These are phyloP conservation scores for Orbicella faveolata DNA, from an alignment of 64 coral and sea anemone species.

Conservation along the genomic window DNA sequence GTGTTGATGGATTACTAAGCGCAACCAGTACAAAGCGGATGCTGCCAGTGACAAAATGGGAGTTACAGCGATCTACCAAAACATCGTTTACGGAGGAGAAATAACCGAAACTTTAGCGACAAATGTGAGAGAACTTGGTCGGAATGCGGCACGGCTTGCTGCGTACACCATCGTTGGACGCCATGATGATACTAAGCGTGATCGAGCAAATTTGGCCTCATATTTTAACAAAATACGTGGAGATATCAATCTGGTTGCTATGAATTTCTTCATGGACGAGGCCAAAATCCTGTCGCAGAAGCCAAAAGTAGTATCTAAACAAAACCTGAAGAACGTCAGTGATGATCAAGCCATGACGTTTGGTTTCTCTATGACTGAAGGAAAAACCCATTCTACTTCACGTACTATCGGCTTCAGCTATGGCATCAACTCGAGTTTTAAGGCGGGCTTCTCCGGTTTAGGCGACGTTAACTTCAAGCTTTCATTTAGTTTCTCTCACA, in stretches of 20 bases:
- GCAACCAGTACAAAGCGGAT: background rate
- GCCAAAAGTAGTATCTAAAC: background rate
- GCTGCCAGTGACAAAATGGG: background rate
- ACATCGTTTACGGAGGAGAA: background rate
- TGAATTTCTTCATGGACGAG: slow-evolving; percentile 7
- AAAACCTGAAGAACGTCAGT: background rate
- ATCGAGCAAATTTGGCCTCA: background rate
- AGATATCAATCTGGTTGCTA: background rate
- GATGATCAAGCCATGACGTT: background rate
- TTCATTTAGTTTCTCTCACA: background rate
- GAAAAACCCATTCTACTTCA: background rate
- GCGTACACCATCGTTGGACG: background rate
- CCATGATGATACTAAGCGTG: background rate
- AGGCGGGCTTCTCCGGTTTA: background rate
- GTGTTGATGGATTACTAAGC: background rate
- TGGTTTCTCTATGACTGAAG: background rate
- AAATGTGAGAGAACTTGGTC: background rate
- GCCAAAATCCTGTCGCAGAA: slow-evolving; percentile 1
- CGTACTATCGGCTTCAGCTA: background rate
- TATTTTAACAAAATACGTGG: background rate
- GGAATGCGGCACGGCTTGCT: background rate
- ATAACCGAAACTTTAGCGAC: background rate
- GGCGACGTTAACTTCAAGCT: background rate
- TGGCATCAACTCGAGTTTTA: background rate
- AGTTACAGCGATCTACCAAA: background rate